phyloP scores from a whole-genome alignment of 2,888 invertebrate species.

The Eristalinus sepulchralis region DNA sequence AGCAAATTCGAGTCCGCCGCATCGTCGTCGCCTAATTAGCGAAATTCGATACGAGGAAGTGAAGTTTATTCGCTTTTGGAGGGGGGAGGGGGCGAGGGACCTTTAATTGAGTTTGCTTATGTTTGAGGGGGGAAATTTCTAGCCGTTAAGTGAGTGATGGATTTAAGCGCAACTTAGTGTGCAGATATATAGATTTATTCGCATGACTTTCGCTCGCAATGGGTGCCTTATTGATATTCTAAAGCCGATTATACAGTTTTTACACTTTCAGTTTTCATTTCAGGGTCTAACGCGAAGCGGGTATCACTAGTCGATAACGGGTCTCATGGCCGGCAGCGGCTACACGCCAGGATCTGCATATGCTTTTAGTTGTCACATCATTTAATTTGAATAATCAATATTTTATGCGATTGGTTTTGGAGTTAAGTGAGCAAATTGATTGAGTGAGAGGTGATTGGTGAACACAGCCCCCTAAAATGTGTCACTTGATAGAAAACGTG shows the following conservation, averaged over 20 bases:
- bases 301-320: neutral
- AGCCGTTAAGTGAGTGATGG: neutral
- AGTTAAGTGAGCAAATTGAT: neutral
- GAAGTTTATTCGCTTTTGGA: neutral
- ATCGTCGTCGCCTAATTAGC: constrained; percentile 8
- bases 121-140: neutral
- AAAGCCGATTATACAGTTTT: neutral
- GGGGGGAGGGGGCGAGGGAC: neutral
- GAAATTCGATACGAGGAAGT: constrained; percentile 25
- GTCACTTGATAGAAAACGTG: neutral
- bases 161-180: neutral
- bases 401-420: too few species aligned
- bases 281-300: neutral
- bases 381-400: neutral
- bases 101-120: neutral
- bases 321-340: neutral
- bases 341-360: neutral
- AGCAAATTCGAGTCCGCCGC: constrained; percentile 2
- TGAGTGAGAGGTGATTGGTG: neutral
- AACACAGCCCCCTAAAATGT: neutral
- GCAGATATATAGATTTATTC: neutral
- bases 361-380: neutral
- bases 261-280: neutral
- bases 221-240: neutral
- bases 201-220: neutral